Evolutionary conservation across 2,113 vertebrate species (phyloP), one percentile per base, ranked within the genome.

Genomic region (Calidris pygmaea): DNA sequence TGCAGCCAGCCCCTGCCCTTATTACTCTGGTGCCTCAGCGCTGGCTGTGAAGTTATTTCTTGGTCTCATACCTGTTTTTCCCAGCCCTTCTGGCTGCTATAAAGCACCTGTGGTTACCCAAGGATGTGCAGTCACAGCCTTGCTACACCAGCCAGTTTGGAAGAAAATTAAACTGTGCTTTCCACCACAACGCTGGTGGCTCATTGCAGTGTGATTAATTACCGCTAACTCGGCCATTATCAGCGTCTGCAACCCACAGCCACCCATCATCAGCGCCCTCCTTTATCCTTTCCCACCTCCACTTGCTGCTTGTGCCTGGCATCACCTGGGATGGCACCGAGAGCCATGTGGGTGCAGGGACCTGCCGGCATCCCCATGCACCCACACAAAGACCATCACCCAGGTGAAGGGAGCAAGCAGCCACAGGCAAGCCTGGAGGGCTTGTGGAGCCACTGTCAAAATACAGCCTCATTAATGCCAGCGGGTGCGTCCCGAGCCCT

Each of bases 281-380:
- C 92, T 30, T 26, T 34, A 14, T 9, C 60, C 34, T 18, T 23
- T 48, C 29, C 27, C 5, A 2, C 35, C 62, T 59, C 59, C 3
- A 6, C 35, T 68, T 3, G 1, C 45, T 3, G 8, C 32, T 47
- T 1, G 0, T 45, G 67, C 50, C 50, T 2, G 0, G 39, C 47
- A 24, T 21, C 47, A 4, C 34, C 55, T 1, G 10, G 53, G 43
- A 37, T 11, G 17, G 85, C 58, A 76, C 6, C 23, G 0, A 43
- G 66, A 47, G 34, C 56, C 0, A 0, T 7, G 27, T 0, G 14
- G 27, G 9, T 32, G 23, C 62, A 32, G 68, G 27, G 35, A 87
- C 59, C 45, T 1, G 2, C 73, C 0, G 0, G n/a, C 26, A 62
- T n/a, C 27, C 29, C 41, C 3, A 0, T 0, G 0, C 19, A 34